Conservation (phyloP, 2,888 invertebrate species). For the Ophraella communa region DNA sequence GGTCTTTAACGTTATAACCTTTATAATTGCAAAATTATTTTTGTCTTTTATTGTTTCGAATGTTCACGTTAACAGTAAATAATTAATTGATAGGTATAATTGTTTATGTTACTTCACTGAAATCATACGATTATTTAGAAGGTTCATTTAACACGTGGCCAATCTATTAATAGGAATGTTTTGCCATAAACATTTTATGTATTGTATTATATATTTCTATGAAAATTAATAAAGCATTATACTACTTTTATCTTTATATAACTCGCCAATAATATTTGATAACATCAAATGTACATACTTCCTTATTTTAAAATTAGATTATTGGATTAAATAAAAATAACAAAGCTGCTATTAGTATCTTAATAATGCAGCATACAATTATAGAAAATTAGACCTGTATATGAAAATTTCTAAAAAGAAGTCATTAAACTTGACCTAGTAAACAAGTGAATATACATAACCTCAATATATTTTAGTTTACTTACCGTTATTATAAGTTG, state of each 20-base stretch:
- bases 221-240: too few relatives aligned
- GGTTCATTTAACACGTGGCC: background rate
- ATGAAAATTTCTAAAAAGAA: background rate
- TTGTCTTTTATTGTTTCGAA: too few relatives aligned
- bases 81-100: too few relatives aligned
- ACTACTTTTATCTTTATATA: too few relatives aligned
- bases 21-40: too few relatives aligned
- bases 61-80: too few relatives aligned
- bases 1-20: too few relatives aligned
- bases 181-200: too few relatives aligned
- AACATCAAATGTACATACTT: too few relatives aligned
- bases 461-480: background rate
- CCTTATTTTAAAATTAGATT: too few relatives aligned
- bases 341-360: background rate
- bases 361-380: background rate
- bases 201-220: too few relatives aligned
- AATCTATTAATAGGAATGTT: background rate
- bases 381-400: background rate
- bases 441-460: background rate
- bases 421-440: background rate
- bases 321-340: background rate
- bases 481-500: conserved; percentile 1
- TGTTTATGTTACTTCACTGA: background rate
- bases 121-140: background rate
- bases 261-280: too few relatives aligned